These are phyloP conservation scores for Mechanitis mazaeus DNA, from an alignment of 2,888 invertebrate species.

Conservation along the genomic window DNA sequence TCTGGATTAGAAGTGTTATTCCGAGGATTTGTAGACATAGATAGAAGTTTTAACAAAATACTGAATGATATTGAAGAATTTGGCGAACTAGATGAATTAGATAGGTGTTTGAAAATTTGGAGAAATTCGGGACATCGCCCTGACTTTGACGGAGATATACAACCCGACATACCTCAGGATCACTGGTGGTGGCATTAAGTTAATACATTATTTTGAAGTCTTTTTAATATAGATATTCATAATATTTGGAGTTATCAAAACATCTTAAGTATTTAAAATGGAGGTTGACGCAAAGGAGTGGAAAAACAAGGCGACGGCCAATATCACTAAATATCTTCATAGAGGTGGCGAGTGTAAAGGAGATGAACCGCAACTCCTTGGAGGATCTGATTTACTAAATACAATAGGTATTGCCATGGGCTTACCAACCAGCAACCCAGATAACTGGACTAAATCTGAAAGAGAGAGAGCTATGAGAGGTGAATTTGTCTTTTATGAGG, in stretches of 20 bases:
- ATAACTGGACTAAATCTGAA: constrained; percentile 27
- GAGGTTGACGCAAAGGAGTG: constrained; percentile 29
- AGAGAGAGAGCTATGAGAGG: constrained; percentile 27
- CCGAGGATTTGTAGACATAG: constrained; percentile 25
- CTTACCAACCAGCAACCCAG: constrained; percentile 30
- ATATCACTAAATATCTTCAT: constrained; percentile 31
- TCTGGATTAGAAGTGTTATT: constrained; percentile 29
- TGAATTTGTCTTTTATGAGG: constrained; percentile 30
- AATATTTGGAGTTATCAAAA: too few species aligned
- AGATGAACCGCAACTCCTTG: constrained; percentile 31
- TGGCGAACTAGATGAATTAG: constrained; percentile 32
- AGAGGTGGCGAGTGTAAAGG: constrained; percentile 33
- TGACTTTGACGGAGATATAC: constrained; percentile 26
- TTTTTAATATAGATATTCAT: too few species aligned
- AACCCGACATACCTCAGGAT: constrained; percentile 14
- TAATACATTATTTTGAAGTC: not conserved
- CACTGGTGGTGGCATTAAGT: constrained; percentile 35
- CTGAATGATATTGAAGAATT: constrained; percentile 24
- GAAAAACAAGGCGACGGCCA: constrained; percentile 29
- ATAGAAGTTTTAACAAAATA: constrained; percentile 25
- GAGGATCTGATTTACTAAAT: constrained; percentile 31
- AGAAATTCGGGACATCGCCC: constrained; percentile 31
- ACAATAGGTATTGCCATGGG: constrained; percentile 36
- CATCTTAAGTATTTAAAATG: constrained; percentile 19
- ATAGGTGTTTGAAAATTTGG: constrained; percentile 30